These are phyloP conservation scores for Rhyacophila brunnea DNA, from an alignment of 1,140 invertebrate genomes.

Conservation along the genomic window DNA sequence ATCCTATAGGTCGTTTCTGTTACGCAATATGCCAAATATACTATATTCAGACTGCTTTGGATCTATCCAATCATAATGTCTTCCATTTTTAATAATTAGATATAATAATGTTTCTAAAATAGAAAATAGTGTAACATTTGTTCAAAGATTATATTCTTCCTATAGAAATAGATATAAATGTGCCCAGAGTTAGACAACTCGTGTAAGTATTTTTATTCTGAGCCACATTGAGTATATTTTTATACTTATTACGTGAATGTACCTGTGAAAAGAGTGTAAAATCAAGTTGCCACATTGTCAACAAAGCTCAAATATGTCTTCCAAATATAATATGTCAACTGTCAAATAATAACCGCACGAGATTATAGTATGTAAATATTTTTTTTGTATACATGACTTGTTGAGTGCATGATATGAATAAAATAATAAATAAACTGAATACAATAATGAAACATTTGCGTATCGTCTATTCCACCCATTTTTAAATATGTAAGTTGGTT, in stretches of 20 bases:
- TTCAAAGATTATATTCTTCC: background rate
- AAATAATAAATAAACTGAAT: no score
- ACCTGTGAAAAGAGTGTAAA: background rate
- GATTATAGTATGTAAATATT: no score
- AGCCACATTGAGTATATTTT: background rate
- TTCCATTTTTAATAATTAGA: constrained; percentile 9
- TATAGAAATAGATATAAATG: no score
- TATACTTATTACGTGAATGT: background rate
- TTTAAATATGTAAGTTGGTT: no score
- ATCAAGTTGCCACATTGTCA: background rate
- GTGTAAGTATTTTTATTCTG: background rate
- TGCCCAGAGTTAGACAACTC: background rate
- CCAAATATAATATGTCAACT: constrained; percentile 1
- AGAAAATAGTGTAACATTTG: background rate
- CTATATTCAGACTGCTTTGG: background rate
- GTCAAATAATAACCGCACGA: no score
- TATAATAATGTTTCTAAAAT: constrained; percentile 1
- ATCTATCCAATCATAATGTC: constrained; percentile 5
- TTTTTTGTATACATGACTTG: no score
- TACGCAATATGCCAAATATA: background rate
- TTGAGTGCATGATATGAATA: no score
- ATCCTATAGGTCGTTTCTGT: no score
- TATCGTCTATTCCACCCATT: no score
- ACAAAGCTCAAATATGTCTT: constrained; percentile 4
- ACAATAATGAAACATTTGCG: no score